These are phyloP conservation scores for Stenolophus ochropezus DNA, from an alignment of 2,888 invertebrate species.

Conservation along the genomic window DNA sequence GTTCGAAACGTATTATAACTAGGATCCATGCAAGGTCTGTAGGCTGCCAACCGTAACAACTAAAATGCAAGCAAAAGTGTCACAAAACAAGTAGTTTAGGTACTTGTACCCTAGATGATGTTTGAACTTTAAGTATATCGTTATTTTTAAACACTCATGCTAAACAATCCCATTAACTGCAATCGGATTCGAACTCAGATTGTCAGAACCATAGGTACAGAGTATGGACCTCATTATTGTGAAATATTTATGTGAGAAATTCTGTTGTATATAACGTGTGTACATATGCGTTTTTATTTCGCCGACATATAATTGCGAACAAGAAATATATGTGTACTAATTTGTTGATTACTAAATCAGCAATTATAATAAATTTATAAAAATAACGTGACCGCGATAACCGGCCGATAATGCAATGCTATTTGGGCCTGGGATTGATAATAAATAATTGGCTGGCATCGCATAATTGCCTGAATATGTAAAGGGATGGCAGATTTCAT, in stretches of 20 bases:
- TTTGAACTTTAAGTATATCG: too few species aligned
- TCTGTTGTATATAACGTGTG: background rate
- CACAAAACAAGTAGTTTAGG: too few species aligned
- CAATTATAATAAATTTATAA: constrained; percentile 35
- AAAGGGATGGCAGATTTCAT: constrained; percentile 33
- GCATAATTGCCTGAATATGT: constrained; percentile 36
- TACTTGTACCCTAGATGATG: too few species aligned
- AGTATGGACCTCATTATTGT: background rate
- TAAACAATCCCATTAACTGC: background rate
- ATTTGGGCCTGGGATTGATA: constrained; percentile 27
- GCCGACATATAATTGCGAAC: constrained; percentile 2
- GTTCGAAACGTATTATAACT: too few species aligned
- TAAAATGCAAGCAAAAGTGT: too few species aligned
- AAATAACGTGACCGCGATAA: constrained; percentile 26
- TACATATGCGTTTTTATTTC: background rate
- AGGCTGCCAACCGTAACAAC: too few species aligned
- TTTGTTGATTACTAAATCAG: constrained; percentile 36
- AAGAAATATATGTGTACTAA: constrained; percentile 7
- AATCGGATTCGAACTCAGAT: too few species aligned
- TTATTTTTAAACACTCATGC: too few species aligned
- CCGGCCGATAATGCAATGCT: constrained; percentile 21
- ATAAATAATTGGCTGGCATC: constrained; percentile 42
- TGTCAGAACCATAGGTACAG: background rate
- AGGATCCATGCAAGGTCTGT: too few species aligned
- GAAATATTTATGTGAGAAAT: background rate